Evolutionary conservation across 2,113 vertebrate genomes (phyloP).

Genomic region (Pygoscelis antarcticus): DNA sequence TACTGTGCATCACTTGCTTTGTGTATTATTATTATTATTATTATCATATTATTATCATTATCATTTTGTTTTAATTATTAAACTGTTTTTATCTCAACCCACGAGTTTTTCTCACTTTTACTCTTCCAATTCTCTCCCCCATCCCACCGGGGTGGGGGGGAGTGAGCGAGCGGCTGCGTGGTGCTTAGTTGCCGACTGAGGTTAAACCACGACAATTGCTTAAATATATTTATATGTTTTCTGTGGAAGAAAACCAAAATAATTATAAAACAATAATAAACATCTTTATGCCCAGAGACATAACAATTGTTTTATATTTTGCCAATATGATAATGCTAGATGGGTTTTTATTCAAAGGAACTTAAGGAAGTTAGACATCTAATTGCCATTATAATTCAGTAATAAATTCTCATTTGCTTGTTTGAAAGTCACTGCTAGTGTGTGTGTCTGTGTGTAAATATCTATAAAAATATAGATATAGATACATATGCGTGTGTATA

Average conservation of each 20-base stretch:
- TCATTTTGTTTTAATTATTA: too few relatives aligned
- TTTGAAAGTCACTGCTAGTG: neutral
- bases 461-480: neutral
- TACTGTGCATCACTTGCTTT: too few relatives aligned
- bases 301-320: neutral
- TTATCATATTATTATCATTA: too few relatives aligned
- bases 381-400: neutral
- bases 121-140: too few relatives aligned
- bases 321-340: neutral
- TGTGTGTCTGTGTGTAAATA: neutral
- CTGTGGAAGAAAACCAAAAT: neutral
- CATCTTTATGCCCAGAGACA: neutral
- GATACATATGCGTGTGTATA: rapidly evolving
- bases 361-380: neutral
- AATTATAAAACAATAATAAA: neutral
- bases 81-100: too few relatives aligned
- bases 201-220: neutral
- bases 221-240: neutral
- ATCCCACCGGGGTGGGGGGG: too few relatives aligned
- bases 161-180: too few relatives aligned
- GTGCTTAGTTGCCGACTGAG: too few relatives aligned
- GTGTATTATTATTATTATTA: too few relatives aligned
- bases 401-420: neutral
- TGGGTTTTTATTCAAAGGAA: neutral
- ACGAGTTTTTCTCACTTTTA: too few relatives aligned